Evolutionary conservation across 2,888 invertebrate genomes (phyloP).

Genomic region (Agriopis leucophaearia): DNA sequence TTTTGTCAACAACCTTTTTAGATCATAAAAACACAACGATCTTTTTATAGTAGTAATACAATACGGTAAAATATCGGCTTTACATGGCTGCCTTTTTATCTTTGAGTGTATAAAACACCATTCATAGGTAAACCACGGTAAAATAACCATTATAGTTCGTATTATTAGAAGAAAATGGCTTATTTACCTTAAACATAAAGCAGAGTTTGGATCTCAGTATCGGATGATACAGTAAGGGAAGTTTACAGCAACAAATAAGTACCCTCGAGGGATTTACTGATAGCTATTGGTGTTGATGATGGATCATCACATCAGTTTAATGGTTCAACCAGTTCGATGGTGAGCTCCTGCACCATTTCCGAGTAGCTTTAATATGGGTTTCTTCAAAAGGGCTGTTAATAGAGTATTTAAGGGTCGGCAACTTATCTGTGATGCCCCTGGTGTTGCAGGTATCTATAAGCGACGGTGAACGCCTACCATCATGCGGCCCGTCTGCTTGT

Average conservation of each 20-base stretch:
- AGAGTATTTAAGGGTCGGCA: too few relatives aligned
- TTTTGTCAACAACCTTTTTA: slow-evolving; percentile 8
- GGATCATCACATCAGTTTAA: too few relatives aligned
- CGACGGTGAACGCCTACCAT: too few relatives aligned
- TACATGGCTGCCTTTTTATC: slow-evolving; percentile 15
- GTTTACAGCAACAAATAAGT: not conserved
- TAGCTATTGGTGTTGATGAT: too few relatives aligned
- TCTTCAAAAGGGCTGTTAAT: too few relatives aligned
- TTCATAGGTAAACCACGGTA: slow-evolving; percentile 6
- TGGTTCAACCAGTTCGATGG: too few relatives aligned
- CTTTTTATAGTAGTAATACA: slow-evolving; percentile 14
- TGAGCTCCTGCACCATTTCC: too few relatives aligned
- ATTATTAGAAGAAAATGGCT: slow-evolving; percentile 30
- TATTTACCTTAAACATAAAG: slow-evolving; percentile 25
- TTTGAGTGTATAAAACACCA: slow-evolving; percentile 1
- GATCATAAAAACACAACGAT: slow-evolving; percentile 2
- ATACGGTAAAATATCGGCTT: not conserved
- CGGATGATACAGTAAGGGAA: slow-evolving; percentile 7
- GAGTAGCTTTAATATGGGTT: too few relatives aligned
- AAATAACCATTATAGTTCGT: slow-evolving; percentile 20
- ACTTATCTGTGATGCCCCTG: too few relatives aligned
- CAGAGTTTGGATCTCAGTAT: not conserved
- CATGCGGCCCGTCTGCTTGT: too few relatives aligned
- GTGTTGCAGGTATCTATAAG: too few relatives aligned
- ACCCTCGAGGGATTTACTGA: too few relatives aligned